Base-by-base conservation (phyloP, 2,888 invertebrate species). In the Tholera decimalis region DNA sequence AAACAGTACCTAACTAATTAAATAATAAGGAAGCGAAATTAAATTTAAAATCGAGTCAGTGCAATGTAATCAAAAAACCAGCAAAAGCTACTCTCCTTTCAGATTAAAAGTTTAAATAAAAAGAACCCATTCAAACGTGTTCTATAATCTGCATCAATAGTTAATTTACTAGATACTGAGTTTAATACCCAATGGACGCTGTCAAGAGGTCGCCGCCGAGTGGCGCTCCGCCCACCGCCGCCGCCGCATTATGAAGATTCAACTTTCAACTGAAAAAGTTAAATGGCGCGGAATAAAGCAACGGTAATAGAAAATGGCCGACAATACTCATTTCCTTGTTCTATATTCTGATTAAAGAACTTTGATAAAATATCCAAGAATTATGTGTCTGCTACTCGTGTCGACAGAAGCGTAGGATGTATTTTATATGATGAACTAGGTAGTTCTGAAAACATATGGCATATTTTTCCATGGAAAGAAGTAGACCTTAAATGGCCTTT, bases 271-370 rank as follows among this genome's bases (percentile, higher is more conserved):
- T 88, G 89, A 90, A 91, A 91, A 92, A 91, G 92, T 92, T 92
- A 90, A 93, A 93, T 92, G 92, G 91, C 79, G 84, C 79, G 92
- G 92, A 92, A 93, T 88, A 88, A 90, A 90, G 87, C 88, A 88
- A 87, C 86, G 88, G 89, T 91, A 91, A 92, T 91, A 91, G 90
- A 91, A 91, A 92, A 92, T 91, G 91, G 90, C 89, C 87, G 91
- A 91, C 91, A 90, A 88, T 89, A 86, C 88, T 92, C 89, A 92
- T 92, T 92, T 92, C 91, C 89, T 88, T 84, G 86, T 88, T 84
- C 87, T 86, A 86, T 88, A 86, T 88, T 88, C 85, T 80, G 74
- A 85, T 87, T 82, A 84, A 87, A 83, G 81, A 82, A 78, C 56
- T 63, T 39, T 51, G 44, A 49, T 58, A 55, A 39, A 37, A 28